Percentiles rank a stretch among this genome's conserved stretches.
Conservation (phyloP, 2,113 vertebrate species). For the Glaucomys volans region DNA sequence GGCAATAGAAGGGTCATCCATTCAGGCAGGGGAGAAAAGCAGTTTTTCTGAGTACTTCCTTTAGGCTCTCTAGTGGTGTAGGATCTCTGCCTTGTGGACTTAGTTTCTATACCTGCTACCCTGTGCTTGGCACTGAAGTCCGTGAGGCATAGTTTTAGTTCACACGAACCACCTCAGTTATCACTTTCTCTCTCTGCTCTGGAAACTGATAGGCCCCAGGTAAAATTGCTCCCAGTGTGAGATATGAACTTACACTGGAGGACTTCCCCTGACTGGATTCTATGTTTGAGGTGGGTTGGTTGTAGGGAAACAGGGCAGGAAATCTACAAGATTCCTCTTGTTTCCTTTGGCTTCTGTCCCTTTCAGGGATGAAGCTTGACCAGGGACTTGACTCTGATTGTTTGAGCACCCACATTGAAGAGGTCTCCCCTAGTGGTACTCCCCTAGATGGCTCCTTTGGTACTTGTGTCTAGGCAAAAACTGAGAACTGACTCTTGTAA, state of each 20-base stretch:
- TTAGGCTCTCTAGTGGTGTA: background rate
- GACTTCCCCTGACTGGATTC: background rate
- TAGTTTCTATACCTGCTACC: background rate
- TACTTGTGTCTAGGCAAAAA: background rate
- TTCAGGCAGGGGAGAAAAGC: background rate
- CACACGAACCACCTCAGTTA: background rate
- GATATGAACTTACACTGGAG: background rate
- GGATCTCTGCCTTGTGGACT: background rate
- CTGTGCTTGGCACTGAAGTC: background rate
- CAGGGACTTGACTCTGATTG: background rate
- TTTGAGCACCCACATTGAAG: background rate
- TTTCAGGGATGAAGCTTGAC: background rate
- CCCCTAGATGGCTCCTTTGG: background rate
- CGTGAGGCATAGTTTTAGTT: background rate
- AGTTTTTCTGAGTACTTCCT: background rate
- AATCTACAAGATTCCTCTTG: background rate
- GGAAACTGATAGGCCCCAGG: background rate
- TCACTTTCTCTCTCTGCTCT: slow-evolving; percentile 16
- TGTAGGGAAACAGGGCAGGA: background rate
- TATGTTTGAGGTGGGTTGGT: background rate
- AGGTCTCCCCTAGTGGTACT: background rate
- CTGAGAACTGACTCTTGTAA: background rate
- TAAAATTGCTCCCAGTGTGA: slow-evolving; percentile 3
- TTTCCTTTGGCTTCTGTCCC: background rate
- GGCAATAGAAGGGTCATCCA: background rate